Evolutionary conservation across 2,113 vertebrate species (phyloP), one percentile per base, ranked within the genome.

Genomic region (Aythya baeri): DNA sequence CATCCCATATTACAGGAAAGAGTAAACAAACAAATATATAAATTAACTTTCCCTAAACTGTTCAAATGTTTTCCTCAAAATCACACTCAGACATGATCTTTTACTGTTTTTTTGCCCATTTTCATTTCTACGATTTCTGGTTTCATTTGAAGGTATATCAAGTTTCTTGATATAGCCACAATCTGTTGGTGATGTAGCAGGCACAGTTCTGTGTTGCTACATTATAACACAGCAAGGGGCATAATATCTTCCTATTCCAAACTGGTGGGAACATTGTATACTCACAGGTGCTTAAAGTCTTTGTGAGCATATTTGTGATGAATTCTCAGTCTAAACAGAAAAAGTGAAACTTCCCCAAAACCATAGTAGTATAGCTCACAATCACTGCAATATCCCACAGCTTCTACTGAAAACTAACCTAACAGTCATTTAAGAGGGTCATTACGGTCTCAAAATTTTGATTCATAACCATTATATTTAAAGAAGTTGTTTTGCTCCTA

Each of bases 371-470:
- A 26, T 14, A 58, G 13, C 3, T 90, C 20, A 59, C 29, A 54
- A 2, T 1, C 74, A 2, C 59, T 72, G 79, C 43, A 86, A 44
- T 8, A 52, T 63, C 72, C 70, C 89, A 76, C 22, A 88, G 59
- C 29, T 80, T 96, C 85, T 77, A 44, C 61, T 87, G 86, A 94
- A 97, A 97, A 93, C 78, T 91, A 94, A 95, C 55, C 62, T 57
- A 91, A 62, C 29, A 89, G 67, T 75, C 11, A 65, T 20, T 13
- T 93, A 81, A 46, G 18, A 73, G 71, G 49, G 54, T 94, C 81
- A 89, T 96, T 93, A 80, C 63, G 84, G 81, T 86, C 93, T 89
- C 80, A 97, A 94, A 94, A 96, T 80, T 93, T 67, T 59, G 18
- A 81, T 81, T 83, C 29, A 57, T 55, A 76, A 34, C 44, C 97